These are phyloP conservation scores for Brienomyrus brachyistius DNA, from an alignment of 2,113 vertebrate species.

Conservation along the genomic window DNA sequence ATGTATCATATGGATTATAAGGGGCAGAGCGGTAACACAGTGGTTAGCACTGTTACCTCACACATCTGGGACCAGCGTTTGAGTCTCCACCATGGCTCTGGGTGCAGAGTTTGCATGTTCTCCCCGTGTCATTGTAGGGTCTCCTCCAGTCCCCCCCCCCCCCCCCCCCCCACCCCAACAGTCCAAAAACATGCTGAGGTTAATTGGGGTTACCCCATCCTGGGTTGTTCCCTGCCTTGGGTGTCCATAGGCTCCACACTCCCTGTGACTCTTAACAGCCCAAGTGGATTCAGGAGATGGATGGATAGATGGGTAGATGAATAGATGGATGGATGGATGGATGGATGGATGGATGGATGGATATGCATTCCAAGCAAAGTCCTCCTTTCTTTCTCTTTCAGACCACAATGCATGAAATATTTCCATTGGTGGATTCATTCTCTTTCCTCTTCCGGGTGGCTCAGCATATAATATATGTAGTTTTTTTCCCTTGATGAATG, in stretches of 20 bases:
- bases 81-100: background rate
- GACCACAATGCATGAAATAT: background rate
- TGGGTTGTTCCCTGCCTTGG: background rate
- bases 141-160: background rate
- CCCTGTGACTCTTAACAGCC: background rate
- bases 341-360: background rate
- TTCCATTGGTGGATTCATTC: slow-evolving; percentile 9
- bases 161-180: background rate
- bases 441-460: slow-evolving; percentile 62
- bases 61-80: background rate
- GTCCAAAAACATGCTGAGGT: background rate
- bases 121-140: background rate
- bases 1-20: background rate
- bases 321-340: background rate
- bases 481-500: slow-evolving; percentile 89
- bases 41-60: background rate
- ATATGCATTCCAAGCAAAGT: background rate
- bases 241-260: background rate
- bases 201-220: background rate
- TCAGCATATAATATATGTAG: slow-evolving; percentile 62
- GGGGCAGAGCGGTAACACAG: background rate
- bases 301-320: background rate
- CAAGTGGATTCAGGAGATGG: background rate
- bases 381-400: background rate
- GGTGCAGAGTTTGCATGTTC: background rate